Conservation (phyloP, 2,888 invertebrate genomes). For the Ophion obscuratus region DNA sequence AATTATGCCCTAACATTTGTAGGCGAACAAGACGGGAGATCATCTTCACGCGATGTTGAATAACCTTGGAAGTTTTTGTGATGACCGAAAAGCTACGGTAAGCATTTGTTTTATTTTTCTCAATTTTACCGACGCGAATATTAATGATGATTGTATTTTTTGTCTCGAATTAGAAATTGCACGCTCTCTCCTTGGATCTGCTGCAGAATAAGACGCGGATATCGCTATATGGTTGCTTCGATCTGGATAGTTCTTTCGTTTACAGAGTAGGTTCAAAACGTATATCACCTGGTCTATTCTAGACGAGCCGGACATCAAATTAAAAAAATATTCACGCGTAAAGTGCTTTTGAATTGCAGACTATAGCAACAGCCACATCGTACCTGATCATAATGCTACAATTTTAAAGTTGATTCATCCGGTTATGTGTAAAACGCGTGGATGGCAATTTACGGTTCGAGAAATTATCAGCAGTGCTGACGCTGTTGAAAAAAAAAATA, state of each 20-base stretch:
- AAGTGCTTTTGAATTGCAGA: conserved; percentile 29
- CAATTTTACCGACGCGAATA: background rate
- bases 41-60: conserved; percentile 37
- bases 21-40: conserved; percentile 42
- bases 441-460: background rate
- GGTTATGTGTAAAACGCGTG: background rate
- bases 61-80: conserved; percentile 8
- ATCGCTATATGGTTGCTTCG: conserved; percentile 38
- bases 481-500: too few species aligned
- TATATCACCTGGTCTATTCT: background rate
- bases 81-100: conserved; percentile 24
- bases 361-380: conserved; percentile 4
- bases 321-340: background rate
- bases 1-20: background rate
- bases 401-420: conserved; percentile 18
- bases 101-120: background rate
- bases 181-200: conserved; percentile 37
- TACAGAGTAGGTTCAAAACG: conserved; percentile 33
- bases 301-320: background rate
- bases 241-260: conserved; percentile 35
- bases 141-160: background rate
- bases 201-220: conserved; percentile 42
- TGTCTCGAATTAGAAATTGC: conserved; percentile 28
- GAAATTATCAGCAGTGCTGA: too few species aligned
- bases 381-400: conserved; percentile 50